These are phyloP conservation scores for Leptinotarsa undecemlineata DNA, from an alignment of 1,140 invertebrate species.

Conservation along the genomic window DNA sequence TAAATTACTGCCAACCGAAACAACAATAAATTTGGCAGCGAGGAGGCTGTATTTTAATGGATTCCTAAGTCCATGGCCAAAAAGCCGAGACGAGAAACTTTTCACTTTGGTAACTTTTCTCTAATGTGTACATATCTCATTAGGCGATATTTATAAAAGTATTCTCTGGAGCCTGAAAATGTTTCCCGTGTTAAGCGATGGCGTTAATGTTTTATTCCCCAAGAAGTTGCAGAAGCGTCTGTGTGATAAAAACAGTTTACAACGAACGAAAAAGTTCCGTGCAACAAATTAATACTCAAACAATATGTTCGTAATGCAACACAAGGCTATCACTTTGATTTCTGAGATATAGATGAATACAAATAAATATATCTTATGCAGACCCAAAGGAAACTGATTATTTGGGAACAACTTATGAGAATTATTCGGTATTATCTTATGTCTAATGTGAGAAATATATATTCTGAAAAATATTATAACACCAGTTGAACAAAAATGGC, in stretches of 20 bases:
- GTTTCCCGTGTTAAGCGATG: constrained; percentile 17
- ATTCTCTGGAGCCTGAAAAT: constrained; percentile 10
- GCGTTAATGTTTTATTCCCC: constrained; percentile 19
- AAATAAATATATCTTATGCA: no score
- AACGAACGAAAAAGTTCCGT: background rate
- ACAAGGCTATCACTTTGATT: no score
- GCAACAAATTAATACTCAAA: background rate
- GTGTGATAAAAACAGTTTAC: background rate
- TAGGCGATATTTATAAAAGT: constrained; percentile 25
- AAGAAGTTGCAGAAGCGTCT: background rate
- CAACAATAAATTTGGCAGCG: background rate
- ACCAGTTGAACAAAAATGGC: no score
- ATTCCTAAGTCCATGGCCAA: constrained; percentile 7
- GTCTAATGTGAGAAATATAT: no score
- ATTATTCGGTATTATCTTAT: no score
- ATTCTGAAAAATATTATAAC: no score
- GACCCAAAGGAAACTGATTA: no score
- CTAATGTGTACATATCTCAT: constrained; percentile 25
- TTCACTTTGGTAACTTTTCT: constrained; percentile 16
- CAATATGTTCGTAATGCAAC: no score
- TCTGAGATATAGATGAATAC: no score
- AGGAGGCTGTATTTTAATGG: constrained; percentile 11
- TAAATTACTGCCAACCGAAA: no score
- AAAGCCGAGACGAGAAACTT: constrained; percentile 10
- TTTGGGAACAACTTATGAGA: no score